phyloP scores from a whole-genome alignment of 2,797 vertebrate genomes.

The Selene dorsalis region DNA sequence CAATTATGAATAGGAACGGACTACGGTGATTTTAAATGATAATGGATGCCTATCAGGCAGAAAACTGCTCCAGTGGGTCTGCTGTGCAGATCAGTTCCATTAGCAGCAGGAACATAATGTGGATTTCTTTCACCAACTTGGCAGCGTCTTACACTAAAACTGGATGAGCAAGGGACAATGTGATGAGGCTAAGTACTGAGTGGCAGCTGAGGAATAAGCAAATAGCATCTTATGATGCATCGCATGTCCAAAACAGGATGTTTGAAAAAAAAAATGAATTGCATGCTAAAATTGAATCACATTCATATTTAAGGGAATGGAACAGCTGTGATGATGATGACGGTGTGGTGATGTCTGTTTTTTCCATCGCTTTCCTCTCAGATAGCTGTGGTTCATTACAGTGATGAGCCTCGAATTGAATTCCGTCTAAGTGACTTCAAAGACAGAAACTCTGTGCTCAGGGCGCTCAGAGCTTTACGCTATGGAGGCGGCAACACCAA shows the following conservation, averaged over 20 bases:
- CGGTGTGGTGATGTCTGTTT: constrained; percentile 5
- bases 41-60: constrained; percentile 24
- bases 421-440: constrained; percentile 86
- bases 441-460: constrained; percentile 86
- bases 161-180: not conserved
- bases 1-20: constrained; percentile 17
- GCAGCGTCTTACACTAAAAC: constrained; percentile 9
- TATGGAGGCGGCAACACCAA: constrained; percentile 92
- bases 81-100: constrained; percentile 1
- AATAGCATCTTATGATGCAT: not conserved
- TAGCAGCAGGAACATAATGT: constrained; percentile 22
- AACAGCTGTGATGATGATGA: not conserved
- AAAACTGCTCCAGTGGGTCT: constrained; percentile 11
- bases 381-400: constrained; percentile 91
- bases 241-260: not conserved
- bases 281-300: not conserved
- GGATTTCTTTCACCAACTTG: constrained; percentile 20
- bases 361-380: constrained; percentile 63
- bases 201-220: not conserved
- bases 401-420: constrained; percentile 88
- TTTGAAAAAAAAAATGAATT: not conserved
- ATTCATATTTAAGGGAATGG: not conserved
- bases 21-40: constrained; percentile 29
- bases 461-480: constrained; percentile 81
- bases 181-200: not conserved